A percentile compares a stretch with the other conserved stretches of the same genome.
Evolutionary conservation across 2,797 vertebrate genomes (phyloP).

Genomic region (Hipposideros larvatus): DNA sequence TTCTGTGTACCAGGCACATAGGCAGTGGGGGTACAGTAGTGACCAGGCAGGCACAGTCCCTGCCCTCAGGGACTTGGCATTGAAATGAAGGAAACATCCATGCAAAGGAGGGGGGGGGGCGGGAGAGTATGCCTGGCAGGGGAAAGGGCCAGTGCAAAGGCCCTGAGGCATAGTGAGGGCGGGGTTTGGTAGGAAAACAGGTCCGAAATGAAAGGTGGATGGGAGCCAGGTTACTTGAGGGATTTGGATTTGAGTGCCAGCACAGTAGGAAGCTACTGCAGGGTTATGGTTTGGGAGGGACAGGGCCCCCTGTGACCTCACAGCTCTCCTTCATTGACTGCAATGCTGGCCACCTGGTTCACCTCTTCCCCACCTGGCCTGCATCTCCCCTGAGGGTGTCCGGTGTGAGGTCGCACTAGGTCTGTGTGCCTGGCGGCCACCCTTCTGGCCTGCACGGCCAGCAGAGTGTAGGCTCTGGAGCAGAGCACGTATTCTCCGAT

Average conservation of each 20-base stretch:
- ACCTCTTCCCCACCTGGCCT: not conserved
- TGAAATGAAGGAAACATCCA: not conserved
- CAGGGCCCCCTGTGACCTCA: not conserved
- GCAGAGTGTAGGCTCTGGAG: not conserved
- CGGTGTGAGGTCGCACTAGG: not conserved
- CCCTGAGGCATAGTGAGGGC: not conserved
- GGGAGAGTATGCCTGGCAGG: not conserved
- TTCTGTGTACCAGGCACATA: not conserved
- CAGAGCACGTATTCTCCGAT: not conserved
- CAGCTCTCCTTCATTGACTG: not conserved
- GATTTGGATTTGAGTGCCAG: not conserved
- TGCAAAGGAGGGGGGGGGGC: not conserved
- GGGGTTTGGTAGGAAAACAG: not conserved
- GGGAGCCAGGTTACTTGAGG: not conserved
- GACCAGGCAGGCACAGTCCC: not conserved
- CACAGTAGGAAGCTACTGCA: not conserved
- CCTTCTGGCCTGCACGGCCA: not conserved
- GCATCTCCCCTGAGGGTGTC: not conserved
- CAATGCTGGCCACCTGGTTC: not conserved
- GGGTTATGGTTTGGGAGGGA: not conserved
- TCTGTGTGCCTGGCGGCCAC: not conserved
- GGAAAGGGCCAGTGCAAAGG: not conserved
- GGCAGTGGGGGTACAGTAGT: not conserved
- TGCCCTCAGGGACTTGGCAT: not conserved
- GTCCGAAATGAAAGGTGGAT: not conserved